Evolutionary conservation across 1,140 invertebrate genomes (phyloP), one percentile per base, ranked within the genome.

Genomic region (Formica exsecta): DNA sequence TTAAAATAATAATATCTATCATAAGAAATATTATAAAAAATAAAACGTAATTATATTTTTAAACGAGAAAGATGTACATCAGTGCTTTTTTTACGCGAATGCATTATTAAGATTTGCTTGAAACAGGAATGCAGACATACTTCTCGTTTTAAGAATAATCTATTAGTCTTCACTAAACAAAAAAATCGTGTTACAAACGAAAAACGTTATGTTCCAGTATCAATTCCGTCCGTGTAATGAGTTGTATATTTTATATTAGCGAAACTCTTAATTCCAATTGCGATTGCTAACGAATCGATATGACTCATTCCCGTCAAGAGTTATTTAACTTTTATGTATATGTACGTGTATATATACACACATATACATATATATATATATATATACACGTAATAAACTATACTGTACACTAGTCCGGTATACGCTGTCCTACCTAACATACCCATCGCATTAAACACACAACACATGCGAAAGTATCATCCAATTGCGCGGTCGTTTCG

Each of bases 361-460:
- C 36, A 38, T 38, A 32, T 4, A 38, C 7, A 22, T 22, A 22
- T 22, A 22, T 22, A 22, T n/a, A n/a, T n/a, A 38, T 7, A 41
- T 25, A 68, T n/a, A 59, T 16, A 19, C 61, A 81, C 22, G 32
- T 79, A 81, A 70, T 76, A 54, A 57, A 85, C 70, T 90, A 86
- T 92, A 89, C 61, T 91, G 92, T 92, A 92, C 89, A 92, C 92
- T 92, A 92, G 92, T 92, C 92, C 89, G 91, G 92, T 92, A 92
- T 92, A 92, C 91, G 86, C 92, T 92, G 89, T 92, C 89, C 89
- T 92, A 92, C 85, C 85, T 92, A 92, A 90, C 80, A 57, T 89
- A 89, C 79, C 86, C 80, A 80, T 80, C 83, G 85, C 75, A 89
- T 65, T 89, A 87, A 85, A 76, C n/a, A 70, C 62, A 54, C 29